Conservation (phyloP, 2,113 vertebrate species). For the Platysteira castanea region DNA sequence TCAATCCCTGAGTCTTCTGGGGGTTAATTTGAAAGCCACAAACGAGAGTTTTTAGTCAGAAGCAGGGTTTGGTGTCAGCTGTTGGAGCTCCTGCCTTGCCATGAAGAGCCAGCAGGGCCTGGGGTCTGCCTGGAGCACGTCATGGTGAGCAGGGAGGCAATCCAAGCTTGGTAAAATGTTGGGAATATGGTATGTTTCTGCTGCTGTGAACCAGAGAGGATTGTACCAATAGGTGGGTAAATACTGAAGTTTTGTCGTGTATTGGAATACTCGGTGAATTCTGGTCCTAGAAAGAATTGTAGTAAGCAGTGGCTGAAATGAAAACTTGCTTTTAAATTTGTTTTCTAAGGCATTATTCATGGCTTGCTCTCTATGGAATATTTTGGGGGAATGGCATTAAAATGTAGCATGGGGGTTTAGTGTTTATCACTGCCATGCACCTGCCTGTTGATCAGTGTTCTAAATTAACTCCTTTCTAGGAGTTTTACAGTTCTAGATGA, state of each 20-base stretch:
- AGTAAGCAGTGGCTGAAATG: background rate
- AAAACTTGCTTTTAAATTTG: rapidly evolving
- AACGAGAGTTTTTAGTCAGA: background rate
- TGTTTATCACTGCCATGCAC: background rate
- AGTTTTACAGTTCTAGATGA: background rate
- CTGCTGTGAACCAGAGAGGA: slow-evolving; percentile 84
- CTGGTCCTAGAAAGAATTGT: rapidly evolving
- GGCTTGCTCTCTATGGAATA: background rate
- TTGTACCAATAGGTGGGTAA: slow-evolving; percentile 83
- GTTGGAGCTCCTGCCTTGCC: background rate
- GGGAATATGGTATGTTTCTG: slow-evolving; percentile 86
- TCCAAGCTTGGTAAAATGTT: slow-evolving; percentile 65
- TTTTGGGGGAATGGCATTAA: background rate
- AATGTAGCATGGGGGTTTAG: background rate
- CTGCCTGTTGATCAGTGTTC: background rate
- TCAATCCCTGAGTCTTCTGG: background rate
- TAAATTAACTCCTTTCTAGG: background rate
- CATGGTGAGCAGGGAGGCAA: slow-evolving; percentile 13
- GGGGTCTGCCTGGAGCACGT: background rate
- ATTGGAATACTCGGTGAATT: background rate
- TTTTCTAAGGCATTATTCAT: background rate
- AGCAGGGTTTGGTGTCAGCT: background rate
- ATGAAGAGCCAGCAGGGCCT: background rate
- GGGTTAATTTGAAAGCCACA: background rate
- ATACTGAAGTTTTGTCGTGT: background rate